Evolutionary conservation across 2,797 vertebrate species (phyloP).

Genomic region (Aplochiton taeniatus): DNA sequence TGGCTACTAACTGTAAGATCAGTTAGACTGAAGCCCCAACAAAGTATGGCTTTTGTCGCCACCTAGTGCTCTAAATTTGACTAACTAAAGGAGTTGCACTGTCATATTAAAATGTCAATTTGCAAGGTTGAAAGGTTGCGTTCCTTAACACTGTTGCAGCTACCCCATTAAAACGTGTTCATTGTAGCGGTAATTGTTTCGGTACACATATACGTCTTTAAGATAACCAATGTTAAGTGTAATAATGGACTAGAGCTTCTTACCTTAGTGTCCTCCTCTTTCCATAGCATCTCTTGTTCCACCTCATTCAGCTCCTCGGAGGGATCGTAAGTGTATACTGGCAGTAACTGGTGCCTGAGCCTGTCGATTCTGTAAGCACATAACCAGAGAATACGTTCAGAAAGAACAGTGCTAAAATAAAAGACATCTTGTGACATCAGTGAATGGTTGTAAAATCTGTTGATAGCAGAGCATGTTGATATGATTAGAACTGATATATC

Average conservation of each 20-base stretch:
- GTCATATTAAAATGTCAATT: too few species aligned
- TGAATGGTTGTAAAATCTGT: neutral
- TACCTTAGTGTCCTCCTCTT: slow-evolving; percentile 87
- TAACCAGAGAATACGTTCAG: neutral
- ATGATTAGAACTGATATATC: neutral
- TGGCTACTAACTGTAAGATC: neutral
- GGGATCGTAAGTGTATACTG: slow-evolving; percentile 93
- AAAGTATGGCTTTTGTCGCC: slow-evolving; percentile 38
- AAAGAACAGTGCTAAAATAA: neutral
- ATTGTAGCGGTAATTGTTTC: too few species aligned
- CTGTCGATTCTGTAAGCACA: slow-evolving; percentile 80
- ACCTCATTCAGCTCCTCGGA: slow-evolving; percentile 91
- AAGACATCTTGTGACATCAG: neutral
- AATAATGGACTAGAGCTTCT: slow-evolving; percentile 3
- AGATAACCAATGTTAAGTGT: neutral
- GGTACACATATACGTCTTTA: neutral
- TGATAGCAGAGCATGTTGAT: neutral
- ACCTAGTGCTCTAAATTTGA: slow-evolving; percentile 40
- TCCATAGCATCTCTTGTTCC: slow-evolving; percentile 89
- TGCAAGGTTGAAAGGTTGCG: too few species aligned
- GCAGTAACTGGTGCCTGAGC: slow-evolving; percentile 91
- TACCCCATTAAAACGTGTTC: too few species aligned
- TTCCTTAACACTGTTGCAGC: too few species aligned
- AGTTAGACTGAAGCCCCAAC: neutral
- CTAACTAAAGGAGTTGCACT: too few species aligned